Evolutionary conservation across 2,113 vertebrate species (phyloP).

Genomic region (Lanius ludovicianus): DNA sequence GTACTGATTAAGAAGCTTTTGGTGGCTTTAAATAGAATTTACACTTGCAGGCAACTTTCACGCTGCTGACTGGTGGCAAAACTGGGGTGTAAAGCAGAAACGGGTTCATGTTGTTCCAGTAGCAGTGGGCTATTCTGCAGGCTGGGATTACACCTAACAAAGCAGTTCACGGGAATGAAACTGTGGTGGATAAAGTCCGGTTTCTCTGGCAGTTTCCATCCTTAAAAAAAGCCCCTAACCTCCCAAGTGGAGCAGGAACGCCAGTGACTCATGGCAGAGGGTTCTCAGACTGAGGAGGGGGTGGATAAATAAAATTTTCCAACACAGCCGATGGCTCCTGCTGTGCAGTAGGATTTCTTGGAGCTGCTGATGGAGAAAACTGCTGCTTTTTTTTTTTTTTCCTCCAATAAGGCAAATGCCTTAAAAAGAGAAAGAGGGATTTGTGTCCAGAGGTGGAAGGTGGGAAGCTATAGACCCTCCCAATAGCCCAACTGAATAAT

Average conservation of each 20-base stretch:
- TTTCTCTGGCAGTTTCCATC: background rate
- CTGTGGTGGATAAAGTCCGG: background rate
- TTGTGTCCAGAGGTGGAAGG: background rate
- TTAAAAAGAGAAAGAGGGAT: background rate
- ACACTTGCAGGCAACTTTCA: background rate
- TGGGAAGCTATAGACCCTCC: background rate
- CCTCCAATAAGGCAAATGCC: background rate
- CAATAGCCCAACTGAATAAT: background rate
- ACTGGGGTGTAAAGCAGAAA: background rate
- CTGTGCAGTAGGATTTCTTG: background rate
- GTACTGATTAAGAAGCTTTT: background rate
- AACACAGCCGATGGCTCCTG: background rate
- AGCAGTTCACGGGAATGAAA: background rate
- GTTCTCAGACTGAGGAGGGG: background rate
- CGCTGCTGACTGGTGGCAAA: background rate
- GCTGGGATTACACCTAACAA: background rate
- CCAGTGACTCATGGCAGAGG: background rate
- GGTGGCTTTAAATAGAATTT: constrained; percentile 26
- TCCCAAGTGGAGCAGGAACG: background rate
- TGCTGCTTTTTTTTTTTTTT: background rate
- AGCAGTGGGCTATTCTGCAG: background rate
- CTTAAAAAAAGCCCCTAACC: background rate
- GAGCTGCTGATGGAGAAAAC: background rate
- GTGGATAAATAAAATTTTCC: constrained; percentile 2
- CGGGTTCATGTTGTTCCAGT: background rate